A percentile compares a stretch with the other conserved stretches of the same genome.
Conservation (phyloP, 2,888 invertebrate genomes). For the Bombylius major region DNA sequence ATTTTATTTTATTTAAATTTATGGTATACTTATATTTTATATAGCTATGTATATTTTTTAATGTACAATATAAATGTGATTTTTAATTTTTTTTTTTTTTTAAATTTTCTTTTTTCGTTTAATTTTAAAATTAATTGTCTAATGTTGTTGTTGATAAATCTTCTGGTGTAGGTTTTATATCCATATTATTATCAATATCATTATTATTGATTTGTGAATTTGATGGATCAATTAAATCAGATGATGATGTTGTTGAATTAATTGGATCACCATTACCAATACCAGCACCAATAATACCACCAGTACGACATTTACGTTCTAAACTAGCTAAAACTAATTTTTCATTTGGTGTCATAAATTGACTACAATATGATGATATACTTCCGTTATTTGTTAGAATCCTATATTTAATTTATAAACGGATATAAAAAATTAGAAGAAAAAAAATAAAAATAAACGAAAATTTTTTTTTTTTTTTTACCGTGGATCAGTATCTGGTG, state of each 20-base stretch:
- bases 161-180: conserved; percentile 10
- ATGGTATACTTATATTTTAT: too few relatives aligned
- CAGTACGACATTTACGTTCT: conserved; percentile 1
- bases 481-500: conserved; percentile 13
- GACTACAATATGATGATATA: conserved; percentile 4
- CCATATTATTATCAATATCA: conserved; percentile 1
- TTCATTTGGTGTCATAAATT: conserved; percentile 8
- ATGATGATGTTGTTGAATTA: not conserved
- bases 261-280: not conserved
- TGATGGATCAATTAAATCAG: not conserved
- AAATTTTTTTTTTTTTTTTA: too few relatives aligned
- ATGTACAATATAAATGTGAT: too few relatives aligned
- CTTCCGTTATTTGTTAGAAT: not conserved
- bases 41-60: too few relatives aligned
- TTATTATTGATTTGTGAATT: not conserved
- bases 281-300: not conserved
- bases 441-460: too few relatives aligned
- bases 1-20: too few relatives aligned
- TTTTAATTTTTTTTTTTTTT: too few relatives aligned
- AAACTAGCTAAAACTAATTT: conserved; percentile 9
- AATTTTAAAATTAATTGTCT: not conserved
- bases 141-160: conserved; percentile 8
- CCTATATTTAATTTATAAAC: not conserved
- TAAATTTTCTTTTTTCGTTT: too few relatives aligned
- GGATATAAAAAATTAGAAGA: too few relatives aligned